These are phyloP conservation scores for Myrmecophaga tridactyla DNA, from an alignment of 2,113 vertebrate genomes.

Conservation along the genomic window DNA sequence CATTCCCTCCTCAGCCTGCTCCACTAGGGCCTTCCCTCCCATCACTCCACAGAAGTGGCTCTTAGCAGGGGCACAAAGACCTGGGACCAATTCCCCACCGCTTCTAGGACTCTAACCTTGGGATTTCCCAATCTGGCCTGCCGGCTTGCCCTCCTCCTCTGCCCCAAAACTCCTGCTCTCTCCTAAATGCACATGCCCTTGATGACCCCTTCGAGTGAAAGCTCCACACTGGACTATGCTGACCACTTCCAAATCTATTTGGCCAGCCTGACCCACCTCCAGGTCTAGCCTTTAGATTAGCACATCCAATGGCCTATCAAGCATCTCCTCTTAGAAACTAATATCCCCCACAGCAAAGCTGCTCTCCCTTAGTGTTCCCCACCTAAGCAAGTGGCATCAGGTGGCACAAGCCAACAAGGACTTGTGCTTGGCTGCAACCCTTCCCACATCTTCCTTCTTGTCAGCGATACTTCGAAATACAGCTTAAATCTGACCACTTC, in stretches of 20 bases:
- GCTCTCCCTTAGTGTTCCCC: neutral
- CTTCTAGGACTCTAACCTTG: neutral
- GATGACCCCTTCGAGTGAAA: no score
- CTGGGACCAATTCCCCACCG: neutral
- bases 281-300: neutral
- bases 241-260: neutral
- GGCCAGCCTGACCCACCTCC: neutral
- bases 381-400: neutral
- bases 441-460: neutral
- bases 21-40: neutral
- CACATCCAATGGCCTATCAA: neutral
- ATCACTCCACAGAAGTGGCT: neutral
- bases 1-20: neutral
- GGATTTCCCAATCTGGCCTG: rapidly evolving
- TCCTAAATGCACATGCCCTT: neutral
- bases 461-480: neutral
- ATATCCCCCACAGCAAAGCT: neutral
- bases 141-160: neutral
- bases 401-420: neutral
- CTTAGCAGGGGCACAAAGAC: neutral
- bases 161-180: neutral
- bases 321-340: neutral
- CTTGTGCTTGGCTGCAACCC: neutral
- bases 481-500: no score
- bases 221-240: no score